Conservation (phyloP, 2,888 invertebrate genomes). For the Drosophila limbata region DNA sequence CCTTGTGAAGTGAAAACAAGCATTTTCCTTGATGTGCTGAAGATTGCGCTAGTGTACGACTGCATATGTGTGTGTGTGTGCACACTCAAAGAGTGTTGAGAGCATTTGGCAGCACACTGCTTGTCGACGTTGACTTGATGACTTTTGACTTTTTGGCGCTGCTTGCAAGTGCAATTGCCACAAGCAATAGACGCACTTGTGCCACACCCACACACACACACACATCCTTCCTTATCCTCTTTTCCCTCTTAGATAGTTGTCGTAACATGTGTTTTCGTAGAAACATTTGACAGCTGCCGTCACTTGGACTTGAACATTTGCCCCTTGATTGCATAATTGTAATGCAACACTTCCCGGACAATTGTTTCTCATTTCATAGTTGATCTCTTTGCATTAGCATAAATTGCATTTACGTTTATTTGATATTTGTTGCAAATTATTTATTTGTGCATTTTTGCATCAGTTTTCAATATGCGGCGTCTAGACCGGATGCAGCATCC, state of each 20-base stretch:
- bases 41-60: constrained; percentile 20
- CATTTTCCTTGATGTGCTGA: constrained; percentile 45
- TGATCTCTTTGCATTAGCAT: constrained; percentile 9
- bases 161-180: constrained; percentile 50
- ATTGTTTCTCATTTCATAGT: constrained; percentile 16
- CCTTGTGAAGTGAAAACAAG: constrained; percentile 42
- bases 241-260: constrained; percentile 6
- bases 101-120: constrained; percentile 37
- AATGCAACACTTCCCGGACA: constrained; percentile 27
- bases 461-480: constrained; percentile 22
- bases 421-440: constrained; percentile 7
- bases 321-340: constrained; percentile 50
- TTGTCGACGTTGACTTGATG: constrained; percentile 49
- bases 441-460: constrained; percentile 22
- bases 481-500: constrained; percentile 49
- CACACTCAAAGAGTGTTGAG: constrained; percentile 21
- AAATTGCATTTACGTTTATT: constrained; percentile 21
- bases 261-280: constrained; percentile 40
- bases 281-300: constrained; percentile 23
- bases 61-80: background rate
- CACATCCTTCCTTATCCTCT: background rate
- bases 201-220: constrained; percentile 14
- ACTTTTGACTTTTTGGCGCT: constrained; percentile 57
- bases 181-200: constrained; percentile 38
- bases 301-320: constrained; percentile 38